These are phyloP conservation scores for Bucco capensis DNA, from an alignment of 2,113 vertebrate genomes.

Conservation along the genomic window DNA sequence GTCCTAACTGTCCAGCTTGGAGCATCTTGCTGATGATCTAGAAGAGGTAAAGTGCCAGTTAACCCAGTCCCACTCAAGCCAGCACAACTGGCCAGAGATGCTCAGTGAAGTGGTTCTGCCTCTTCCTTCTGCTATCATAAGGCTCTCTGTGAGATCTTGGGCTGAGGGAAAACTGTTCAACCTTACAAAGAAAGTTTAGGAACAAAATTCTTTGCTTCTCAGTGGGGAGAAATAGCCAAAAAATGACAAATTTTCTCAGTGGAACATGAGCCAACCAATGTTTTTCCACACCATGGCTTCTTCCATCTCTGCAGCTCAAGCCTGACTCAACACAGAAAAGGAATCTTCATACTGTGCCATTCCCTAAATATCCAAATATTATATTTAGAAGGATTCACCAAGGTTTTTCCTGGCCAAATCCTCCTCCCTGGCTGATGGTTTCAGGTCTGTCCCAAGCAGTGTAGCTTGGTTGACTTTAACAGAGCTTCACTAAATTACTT, in stretches of 20 bases:
- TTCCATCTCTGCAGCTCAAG: neutral
- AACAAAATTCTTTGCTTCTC: neutral
- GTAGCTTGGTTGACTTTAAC: neutral
- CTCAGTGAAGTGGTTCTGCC: neutral
- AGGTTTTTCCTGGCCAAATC: neutral
- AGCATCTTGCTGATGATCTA: neutral
- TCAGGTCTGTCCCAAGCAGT: neutral
- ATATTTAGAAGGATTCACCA: neutral
- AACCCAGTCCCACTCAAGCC: neutral
- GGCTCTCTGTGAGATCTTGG: neutral
- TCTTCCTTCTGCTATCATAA: neutral
- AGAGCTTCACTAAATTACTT: neutral
- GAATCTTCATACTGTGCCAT: neutral
- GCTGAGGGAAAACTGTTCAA: neutral
- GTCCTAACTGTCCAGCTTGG: neutral
- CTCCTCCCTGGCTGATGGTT: neutral
- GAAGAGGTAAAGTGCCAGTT: neutral
- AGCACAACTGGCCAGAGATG: neutral
- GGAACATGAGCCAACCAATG: neutral
- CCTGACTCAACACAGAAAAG: neutral
- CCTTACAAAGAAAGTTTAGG: neutral
- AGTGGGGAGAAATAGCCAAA: neutral
- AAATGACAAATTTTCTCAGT: neutral
- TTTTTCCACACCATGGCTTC: neutral
- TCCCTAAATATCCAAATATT: neutral